Conservation (phyloP, 2,797 vertebrate species). For the Rhinophrynus dorsalis region DNA sequence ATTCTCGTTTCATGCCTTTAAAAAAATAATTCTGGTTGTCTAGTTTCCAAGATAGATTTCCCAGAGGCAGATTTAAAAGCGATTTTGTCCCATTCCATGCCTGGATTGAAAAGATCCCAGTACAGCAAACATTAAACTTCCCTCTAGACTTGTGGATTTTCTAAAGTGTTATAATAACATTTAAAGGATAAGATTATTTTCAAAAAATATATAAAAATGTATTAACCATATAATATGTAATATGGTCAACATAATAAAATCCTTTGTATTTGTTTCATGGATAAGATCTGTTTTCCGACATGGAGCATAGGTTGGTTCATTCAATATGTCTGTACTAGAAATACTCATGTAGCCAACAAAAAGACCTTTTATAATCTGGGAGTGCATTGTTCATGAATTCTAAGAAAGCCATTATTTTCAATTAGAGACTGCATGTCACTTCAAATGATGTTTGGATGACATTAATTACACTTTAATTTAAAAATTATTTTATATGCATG, state of each 20-base stretch:
- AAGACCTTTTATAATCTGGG: conserved; percentile 1
- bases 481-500: too few relatives aligned
- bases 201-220: conserved; percentile 54
- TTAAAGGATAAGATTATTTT: conserved; percentile 62
- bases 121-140: conserved; percentile 79
- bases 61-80: conserved; percentile 84
- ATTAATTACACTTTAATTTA: background rate
- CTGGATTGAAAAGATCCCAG: conserved; percentile 85
- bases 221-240: conserved; percentile 46
- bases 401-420: background rate
- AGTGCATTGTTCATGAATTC: background rate
- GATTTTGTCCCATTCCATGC: conserved; percentile 84
- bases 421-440: background rate
- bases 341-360: background rate
- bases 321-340: conserved; percentile 31
- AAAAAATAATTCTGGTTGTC: conserved; percentile 83
- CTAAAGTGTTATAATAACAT: conserved; percentile 67
- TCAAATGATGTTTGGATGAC: background rate
- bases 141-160: conserved; percentile 67
- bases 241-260: conserved; percentile 50
- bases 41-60: conserved; percentile 81
- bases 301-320: conserved; percentile 31
- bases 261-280: conserved; percentile 46
- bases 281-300: conserved; percentile 34
- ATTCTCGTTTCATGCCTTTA: conserved; percentile 82